Evolutionary conservation across 2,113 vertebrate species (phyloP).

Genomic region (Elgaria multicarinata): DNA sequence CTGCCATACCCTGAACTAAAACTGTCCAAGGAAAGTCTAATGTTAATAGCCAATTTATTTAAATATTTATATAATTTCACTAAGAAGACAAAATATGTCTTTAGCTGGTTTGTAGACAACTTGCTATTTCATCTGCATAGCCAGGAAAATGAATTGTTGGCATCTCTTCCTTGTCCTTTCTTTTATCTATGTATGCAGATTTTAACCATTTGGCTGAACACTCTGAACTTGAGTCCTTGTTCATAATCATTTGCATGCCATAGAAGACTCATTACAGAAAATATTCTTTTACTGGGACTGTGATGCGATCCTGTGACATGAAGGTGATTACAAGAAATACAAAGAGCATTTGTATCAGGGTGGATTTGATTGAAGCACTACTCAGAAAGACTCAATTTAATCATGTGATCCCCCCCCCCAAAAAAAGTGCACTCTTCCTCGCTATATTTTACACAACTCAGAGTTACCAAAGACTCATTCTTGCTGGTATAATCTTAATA

Average conservation of each 20-base stretch:
- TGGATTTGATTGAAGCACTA: too few species aligned
- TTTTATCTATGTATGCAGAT: background rate
- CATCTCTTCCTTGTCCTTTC: background rate
- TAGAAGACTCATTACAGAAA: background rate
- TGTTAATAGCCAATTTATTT: background rate
- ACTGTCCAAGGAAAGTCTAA: background rate
- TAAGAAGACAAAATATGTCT: background rate
- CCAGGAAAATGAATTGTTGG: background rate
- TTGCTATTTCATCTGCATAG: background rate
- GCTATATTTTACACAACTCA: too few species aligned
- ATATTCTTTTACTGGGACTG: background rate
- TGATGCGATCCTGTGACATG: background rate
- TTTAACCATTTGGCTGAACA: background rate
- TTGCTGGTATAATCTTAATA: too few species aligned
- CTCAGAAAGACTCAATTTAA: too few species aligned
- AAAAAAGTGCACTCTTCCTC: too few species aligned
- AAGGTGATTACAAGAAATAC: background rate
- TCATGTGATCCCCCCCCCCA: too few species aligned
- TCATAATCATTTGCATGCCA: background rate
- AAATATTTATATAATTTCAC: background rate
- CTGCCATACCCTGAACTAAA: background rate
- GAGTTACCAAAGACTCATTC: too few species aligned
- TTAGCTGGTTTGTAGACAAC: background rate
- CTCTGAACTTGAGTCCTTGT: background rate
- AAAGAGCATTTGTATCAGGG: background rate